Conservation (phyloP, 1,140 invertebrate species). For the Bombyx mandarina region DNA sequence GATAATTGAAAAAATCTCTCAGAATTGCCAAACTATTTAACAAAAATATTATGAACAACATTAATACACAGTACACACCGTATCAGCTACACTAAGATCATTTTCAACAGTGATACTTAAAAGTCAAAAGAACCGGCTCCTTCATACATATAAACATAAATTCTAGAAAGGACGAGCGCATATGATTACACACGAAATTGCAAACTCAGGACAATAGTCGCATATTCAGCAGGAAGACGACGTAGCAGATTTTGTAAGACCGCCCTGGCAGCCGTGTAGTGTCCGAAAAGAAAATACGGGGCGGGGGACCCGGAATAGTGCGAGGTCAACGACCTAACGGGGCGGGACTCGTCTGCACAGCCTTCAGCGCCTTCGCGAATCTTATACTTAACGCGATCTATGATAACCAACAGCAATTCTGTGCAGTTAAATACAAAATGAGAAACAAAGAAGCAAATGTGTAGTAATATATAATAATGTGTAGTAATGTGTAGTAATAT, state of each 20-base stretch:
- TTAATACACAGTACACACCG: too few species aligned
- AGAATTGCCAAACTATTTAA: too few species aligned
- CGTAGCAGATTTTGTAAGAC: conserved; percentile 40
- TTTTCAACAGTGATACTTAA: too few species aligned
- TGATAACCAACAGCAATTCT: conserved; percentile 34
- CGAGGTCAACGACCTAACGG: conserved; percentile 45
- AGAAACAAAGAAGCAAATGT: too few species aligned
- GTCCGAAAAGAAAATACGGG: conserved; percentile 61
- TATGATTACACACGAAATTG: conserved; percentile 53
- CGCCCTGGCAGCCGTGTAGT: conserved; percentile 34
- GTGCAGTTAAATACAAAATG: neutral
- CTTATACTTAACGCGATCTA: conserved; percentile 47
- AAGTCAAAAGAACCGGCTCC: too few species aligned
- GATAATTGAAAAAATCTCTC: too few species aligned
- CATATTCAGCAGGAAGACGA: conserved; percentile 44
- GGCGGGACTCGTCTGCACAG: conserved; percentile 20
- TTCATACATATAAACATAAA: too few species aligned
- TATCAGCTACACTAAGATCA: too few species aligned
- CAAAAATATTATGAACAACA: too few species aligned
- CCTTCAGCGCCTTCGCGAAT: conserved; percentile 47
- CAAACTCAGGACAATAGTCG: conserved; percentile 51
- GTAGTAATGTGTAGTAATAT: too few species aligned
- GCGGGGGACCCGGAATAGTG: conserved; percentile 29
- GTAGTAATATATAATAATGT: too few species aligned
- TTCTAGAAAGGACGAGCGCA: too few species aligned